Conservation (phyloP, 2,888 invertebrate species). For the Agonopterix alstromeriana region DNA sequence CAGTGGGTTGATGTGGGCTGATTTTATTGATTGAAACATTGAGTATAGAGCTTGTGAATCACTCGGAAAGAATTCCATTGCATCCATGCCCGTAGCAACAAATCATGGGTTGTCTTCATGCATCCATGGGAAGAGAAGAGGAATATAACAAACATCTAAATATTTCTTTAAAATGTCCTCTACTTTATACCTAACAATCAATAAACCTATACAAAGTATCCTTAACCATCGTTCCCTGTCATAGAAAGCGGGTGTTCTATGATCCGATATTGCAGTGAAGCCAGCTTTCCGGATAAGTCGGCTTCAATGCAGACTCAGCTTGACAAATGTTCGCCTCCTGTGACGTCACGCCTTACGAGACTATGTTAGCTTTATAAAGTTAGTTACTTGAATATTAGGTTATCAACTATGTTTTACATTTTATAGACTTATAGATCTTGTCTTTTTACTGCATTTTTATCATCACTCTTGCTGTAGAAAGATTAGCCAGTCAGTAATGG, state of each 20-base stretch:
- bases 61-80: too few species aligned
- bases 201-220: neutral
- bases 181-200: neutral
- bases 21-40: too few species aligned
- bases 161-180: too few species aligned
- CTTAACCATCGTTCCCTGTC: slow-evolving; percentile 22
- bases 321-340: slow-evolving; percentile 57
- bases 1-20: too few species aligned
- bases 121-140: too few species aligned
- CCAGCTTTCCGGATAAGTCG: slow-evolving; percentile 52
- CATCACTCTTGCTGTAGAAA: too few species aligned
- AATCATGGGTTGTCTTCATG: too few species aligned
- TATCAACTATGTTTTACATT: neutral
- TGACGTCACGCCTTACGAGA: slow-evolving; percentile 33
- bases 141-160: too few species aligned
- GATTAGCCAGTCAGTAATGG: too few species aligned
- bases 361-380: slow-evolving; percentile 1
- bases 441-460: too few species aligned
- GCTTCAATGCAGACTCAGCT: slow-evolving; percentile 48
- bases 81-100: too few species aligned
- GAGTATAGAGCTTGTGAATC: too few species aligned
- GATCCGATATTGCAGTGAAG: slow-evolving; percentile 46
- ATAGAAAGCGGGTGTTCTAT: slow-evolving; percentile 44
- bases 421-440: neutral
- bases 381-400: neutral